Base-by-base conservation (phyloP, 1,140 invertebrate genomes). In the Drosophila mojavensis region DNA sequence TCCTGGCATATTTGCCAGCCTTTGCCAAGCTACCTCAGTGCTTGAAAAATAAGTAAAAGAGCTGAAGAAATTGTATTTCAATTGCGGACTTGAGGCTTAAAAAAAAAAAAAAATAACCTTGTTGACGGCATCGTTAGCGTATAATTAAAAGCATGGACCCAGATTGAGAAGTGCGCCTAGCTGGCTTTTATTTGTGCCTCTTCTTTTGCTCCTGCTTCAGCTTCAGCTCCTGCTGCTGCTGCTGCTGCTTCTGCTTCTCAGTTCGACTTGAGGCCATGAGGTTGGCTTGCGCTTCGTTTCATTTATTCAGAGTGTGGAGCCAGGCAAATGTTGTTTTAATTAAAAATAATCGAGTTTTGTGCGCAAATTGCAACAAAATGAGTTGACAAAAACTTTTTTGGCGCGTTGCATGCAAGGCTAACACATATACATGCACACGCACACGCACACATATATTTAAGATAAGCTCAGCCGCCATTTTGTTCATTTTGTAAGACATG, bases 301-400 rank as follows among this genome's bases (percentile, higher is more conserved):
- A 39, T 39, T 39, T 39, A 39, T 39, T 39, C 36, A 39, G 2
- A 11, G 36, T 39, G 36, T 13, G 10, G 36, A 61, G 41, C 13
- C 64, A 55, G 50, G 63, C 63, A 65, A 62, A 78, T 82, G 70
- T 82, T 82, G 75, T 75, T 82, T 82, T 82, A 82, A 82, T 82
- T 82, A 82, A 82, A 82, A 82, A 70, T 79, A 82, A 82, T 82
- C 79, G 79, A 82, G 79, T 82, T 82, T 75, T 81, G 71, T 66
- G 63, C 78, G 80, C 79, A 82, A 82, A 82, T 82, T 82, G 79
- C 79, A 82, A 82, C 79, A 82, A 82, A 82, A 82, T 82, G 79
- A 82, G 79, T 82, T 82, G 79, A 79, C 79, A 79, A 82, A 82
- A 82, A 82, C 47, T 69, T 78, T 78, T 72, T 55, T 65, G 51